Evolutionary conservation across 1,140 invertebrate genomes (phyloP).

Genomic region (Telenomus remus): DNA sequence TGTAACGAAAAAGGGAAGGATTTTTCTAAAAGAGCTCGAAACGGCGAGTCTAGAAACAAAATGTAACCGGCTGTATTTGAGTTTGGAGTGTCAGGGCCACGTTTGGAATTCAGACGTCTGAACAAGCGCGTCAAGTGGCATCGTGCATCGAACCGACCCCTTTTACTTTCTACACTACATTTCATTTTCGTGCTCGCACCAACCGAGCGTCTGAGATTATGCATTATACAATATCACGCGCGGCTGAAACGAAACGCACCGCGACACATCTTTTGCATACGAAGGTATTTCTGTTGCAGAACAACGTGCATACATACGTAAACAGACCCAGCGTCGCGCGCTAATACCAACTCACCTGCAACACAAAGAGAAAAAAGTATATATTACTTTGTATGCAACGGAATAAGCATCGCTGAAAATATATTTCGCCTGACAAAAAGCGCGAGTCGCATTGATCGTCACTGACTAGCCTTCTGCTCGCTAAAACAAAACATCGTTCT

Average conservation of each 20-base stretch:
- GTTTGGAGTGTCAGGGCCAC: slow-evolving; percentile 7
- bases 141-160: slow-evolving; percentile 17
- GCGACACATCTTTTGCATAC: slow-evolving; percentile 34
- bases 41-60: neutral
- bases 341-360: slow-evolving; percentile 43
- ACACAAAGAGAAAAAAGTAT: slow-evolving; percentile 49
- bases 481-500: slow-evolving; percentile 8
- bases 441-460: slow-evolving; percentile 13
- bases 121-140: slow-evolving; percentile 34
- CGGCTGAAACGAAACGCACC: slow-evolving; percentile 34
- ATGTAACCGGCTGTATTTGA: slow-evolving; percentile 19
- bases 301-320: slow-evolving; percentile 8
- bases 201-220: slow-evolving; percentile 18
- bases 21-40: neutral
- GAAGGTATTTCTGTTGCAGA: slow-evolving; percentile 20
- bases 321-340: neutral
- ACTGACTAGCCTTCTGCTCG: neutral
- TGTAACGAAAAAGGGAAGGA: neutral
- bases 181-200: slow-evolving; percentile 32
- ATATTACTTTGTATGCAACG: slow-evolving; percentile 37
- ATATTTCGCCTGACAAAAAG: slow-evolving; percentile 9
- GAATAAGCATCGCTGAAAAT: slow-evolving; percentile 28
- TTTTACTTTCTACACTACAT: slow-evolving; percentile 39
- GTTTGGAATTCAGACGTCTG: slow-evolving; percentile 42
- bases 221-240: slow-evolving; percentile 50